A percentile compares a stretch with the other conserved stretches of the same genome.
Evolutionary conservation across 2,888 invertebrate species (phyloP).

Genomic region (Drosophila pseudotakahashii): DNA sequence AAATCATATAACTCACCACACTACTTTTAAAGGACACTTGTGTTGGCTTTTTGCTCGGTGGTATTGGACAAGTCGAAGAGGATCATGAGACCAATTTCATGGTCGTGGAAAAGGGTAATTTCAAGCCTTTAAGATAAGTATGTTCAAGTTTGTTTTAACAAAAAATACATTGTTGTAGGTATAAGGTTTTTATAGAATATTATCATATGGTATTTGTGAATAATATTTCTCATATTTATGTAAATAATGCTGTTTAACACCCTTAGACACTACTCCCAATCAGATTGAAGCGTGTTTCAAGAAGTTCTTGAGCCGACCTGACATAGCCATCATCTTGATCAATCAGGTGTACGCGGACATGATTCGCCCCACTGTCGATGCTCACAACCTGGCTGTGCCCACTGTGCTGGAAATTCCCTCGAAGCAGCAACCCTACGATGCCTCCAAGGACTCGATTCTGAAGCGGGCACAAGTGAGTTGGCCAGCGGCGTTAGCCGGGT

Average conservation of each 20-base stretch:
- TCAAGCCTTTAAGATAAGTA: too few species aligned
- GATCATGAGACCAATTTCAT: slow-evolving; percentile 57
- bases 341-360: slow-evolving; percentile 63
- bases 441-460: slow-evolving; percentile 61
- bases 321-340: slow-evolving; percentile 63
- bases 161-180: too few species aligned
- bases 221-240: too few species aligned
- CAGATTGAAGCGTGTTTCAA: slow-evolving; percentile 56
- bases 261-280: slow-evolving; percentile 35
- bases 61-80: slow-evolving; percentile 62
- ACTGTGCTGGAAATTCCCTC: slow-evolving; percentile 68
- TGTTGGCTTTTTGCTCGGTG: slow-evolving; percentile 67
- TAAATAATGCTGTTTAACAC: too few species aligned
- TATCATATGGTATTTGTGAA: too few species aligned
- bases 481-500: neutral
- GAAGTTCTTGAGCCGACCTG: slow-evolving; percentile 53
- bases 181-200: too few species aligned
- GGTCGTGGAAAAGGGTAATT: slow-evolving; percentile 61
- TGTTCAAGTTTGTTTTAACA: too few species aligned
- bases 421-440: slow-evolving; percentile 61
- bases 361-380: slow-evolving; percentile 59
- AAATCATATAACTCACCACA: too few species aligned
- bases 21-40: slow-evolving; percentile 58
- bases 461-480: slow-evolving; percentile 58
- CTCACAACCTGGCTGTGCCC: slow-evolving; percentile 54